phyloP scores from a whole-genome alignment of 2,888 invertebrate species.

The Euclidia mi region DNA sequence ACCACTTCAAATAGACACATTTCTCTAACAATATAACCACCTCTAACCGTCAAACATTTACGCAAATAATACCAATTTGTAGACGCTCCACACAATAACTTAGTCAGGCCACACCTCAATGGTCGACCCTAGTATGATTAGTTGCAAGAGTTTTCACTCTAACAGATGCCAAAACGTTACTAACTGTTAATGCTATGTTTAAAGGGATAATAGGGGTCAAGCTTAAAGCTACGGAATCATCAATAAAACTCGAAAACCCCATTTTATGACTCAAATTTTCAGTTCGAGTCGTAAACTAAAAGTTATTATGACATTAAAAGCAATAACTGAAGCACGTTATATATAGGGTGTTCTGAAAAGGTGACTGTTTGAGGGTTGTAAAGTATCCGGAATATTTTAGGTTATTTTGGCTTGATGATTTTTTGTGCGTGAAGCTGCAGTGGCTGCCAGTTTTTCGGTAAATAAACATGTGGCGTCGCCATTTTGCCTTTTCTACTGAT shows the following conservation, averaged over 20 bases:
- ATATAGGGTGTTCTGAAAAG: not conserved
- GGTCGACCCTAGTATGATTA: slow-evolving; percentile 21
- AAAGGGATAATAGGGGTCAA: slow-evolving; percentile 51
- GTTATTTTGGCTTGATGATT: too few species aligned
- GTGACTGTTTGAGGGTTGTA: too few species aligned
- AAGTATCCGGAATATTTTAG: too few species aligned
- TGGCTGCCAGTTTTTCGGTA: too few species aligned
- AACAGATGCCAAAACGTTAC: slow-evolving; percentile 30
- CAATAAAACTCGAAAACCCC: slow-evolving; percentile 42
- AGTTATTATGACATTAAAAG: slow-evolving; percentile 40
- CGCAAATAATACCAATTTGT: slow-evolving; percentile 10
- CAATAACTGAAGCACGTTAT: slow-evolving; percentile 17
- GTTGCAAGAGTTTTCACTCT: slow-evolving; percentile 42
- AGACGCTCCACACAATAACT: slow-evolving; percentile 8
- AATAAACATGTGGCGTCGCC: too few species aligned
- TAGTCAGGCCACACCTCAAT: slow-evolving; percentile 14
- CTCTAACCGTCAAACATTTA: not conserved
- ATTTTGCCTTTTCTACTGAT: too few species aligned
- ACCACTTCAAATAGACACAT: not conserved
- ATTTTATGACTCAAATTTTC: slow-evolving; percentile 46
- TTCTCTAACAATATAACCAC: not conserved
- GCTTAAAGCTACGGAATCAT: slow-evolving; percentile 44
- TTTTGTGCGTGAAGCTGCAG: too few species aligned
- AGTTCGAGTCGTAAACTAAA: slow-evolving; percentile 41
- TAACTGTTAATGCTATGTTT: slow-evolving; percentile 41